Evolutionary conservation across 2,888 invertebrate species (phyloP), one percentile per base, ranked within the genome.

Genomic region (Drosophila aldrichi): DNA sequence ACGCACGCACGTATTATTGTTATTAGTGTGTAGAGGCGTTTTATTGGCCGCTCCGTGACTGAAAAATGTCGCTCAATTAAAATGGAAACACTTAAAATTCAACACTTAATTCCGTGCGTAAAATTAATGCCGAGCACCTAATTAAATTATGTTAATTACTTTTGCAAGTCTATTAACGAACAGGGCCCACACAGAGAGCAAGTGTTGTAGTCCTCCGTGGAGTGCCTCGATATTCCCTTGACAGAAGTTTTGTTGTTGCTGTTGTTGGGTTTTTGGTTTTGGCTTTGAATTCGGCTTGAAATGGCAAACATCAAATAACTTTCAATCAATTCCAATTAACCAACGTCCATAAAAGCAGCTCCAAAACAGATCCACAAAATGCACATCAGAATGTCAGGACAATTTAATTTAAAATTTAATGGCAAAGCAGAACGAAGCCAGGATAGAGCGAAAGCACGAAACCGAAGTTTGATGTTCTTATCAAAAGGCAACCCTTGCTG

Each of bases 51-150:
- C 60, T 73, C 70, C 82, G 77, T 73, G 79, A 76, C 79, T 73
- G 68, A 86, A 85, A 86, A 82, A 82, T 89, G 85, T 81, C 74
- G 83, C 86, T 88, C 88, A 89, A 85, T 89, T 89, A 89, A 89
- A 86, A 86, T 81, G 88, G 71, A 85, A 76, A 86, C 90, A 86
- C 90, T 86, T 86, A 86, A 86, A 86, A 86, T 85, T 86, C 86
- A 86, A 86, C 86, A 86, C 88, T 86, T 89, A 88, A 86, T 88
- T 88, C 86, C 79, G 90, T 89, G 90, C 90, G 90, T 86, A 82
- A 86, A 89, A 89, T 89, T 88, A 86, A 86, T 89, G 90, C 90
- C 90, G 77, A 88, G 88, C 90, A 86, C 90, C 86, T 89, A 86
- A 86, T 86, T 86, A 86, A 86, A 86, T 86, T 86, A 86, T 86